Conservation (phyloP, 2,113 vertebrate genomes). For the Pampusana beccarii region DNA sequence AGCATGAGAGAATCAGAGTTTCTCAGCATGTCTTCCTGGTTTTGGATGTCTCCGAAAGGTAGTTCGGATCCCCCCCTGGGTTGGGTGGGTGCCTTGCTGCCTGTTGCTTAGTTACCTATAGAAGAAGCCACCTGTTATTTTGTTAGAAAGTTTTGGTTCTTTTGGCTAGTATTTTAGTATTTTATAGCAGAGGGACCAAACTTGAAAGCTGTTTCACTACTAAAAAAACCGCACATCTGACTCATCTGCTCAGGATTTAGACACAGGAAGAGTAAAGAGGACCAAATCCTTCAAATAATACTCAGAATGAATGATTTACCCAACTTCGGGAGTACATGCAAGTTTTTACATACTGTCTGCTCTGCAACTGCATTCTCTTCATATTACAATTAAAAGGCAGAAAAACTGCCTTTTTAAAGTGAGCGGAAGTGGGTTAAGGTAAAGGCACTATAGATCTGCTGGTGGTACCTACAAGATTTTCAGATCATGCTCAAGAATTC, state of each 20-base stretch:
- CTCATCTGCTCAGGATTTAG: background rate
- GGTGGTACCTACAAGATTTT: background rate
- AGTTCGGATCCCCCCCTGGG: background rate
- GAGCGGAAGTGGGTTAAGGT: background rate
- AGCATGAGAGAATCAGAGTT: background rate
- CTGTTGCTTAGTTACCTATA: background rate
- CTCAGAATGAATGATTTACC: background rate
- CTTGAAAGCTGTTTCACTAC: background rate
- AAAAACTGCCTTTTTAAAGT: background rate
- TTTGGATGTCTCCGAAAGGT: background rate
- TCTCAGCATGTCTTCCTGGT: background rate
- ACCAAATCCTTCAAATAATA: background rate
- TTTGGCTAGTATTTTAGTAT: background rate
- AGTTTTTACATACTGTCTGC: background rate
- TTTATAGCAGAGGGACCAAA: background rate
- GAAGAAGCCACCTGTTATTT: background rate
- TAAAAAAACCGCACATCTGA: background rate
- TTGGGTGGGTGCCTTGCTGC: background rate
- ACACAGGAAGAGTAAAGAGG: background rate
- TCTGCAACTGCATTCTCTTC: background rate
- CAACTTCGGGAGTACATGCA: background rate
- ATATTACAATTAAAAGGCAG: background rate
- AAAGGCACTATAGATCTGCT: background rate
- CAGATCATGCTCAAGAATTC: background rate
- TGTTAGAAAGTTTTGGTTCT: background rate